Evolutionary conservation across 2,797 vertebrate species (phyloP).

Genomic region (Percopsis omiscomaycus): DNA sequence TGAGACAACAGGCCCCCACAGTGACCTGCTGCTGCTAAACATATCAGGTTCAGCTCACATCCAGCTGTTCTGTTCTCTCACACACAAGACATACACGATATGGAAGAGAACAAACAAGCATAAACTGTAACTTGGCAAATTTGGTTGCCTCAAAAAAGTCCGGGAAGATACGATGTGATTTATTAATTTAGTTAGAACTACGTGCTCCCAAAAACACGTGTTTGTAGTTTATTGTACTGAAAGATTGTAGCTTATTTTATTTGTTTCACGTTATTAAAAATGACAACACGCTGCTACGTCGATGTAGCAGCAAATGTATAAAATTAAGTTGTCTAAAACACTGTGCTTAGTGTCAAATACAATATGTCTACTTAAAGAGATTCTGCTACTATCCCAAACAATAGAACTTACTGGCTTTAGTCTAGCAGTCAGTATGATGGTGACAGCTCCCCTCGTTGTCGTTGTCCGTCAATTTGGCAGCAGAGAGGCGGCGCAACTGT

Average conservation of each 20-base stretch:
- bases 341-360: no score
- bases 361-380: no score
- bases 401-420: conserved; percentile 34
- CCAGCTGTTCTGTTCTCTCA: conserved; percentile 77
- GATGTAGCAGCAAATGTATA: no score
- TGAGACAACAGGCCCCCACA: conserved; percentile 58
- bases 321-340: no score
- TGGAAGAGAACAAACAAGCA: neutral
- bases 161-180: neutral
- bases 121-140: conserved; percentile 8
- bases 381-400: neutral
- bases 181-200: neutral
- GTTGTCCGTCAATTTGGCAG: conserved; percentile 39
- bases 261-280: no score
- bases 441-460: conserved; percentile 64
- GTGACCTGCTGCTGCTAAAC: conserved; percentile 56
- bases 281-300: no score
- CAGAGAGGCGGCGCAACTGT: conserved; percentile 50
- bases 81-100: conserved; percentile 12
- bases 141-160: neutral
- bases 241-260: no score
- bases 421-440: conserved; percentile 27
- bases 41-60: conserved; percentile 60
- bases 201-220: no score
- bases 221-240: no score